These are phyloP conservation scores for Acanthosepion esculentum DNA, from an alignment of 2,888 invertebrate genomes.

Conservation along the genomic window DNA sequence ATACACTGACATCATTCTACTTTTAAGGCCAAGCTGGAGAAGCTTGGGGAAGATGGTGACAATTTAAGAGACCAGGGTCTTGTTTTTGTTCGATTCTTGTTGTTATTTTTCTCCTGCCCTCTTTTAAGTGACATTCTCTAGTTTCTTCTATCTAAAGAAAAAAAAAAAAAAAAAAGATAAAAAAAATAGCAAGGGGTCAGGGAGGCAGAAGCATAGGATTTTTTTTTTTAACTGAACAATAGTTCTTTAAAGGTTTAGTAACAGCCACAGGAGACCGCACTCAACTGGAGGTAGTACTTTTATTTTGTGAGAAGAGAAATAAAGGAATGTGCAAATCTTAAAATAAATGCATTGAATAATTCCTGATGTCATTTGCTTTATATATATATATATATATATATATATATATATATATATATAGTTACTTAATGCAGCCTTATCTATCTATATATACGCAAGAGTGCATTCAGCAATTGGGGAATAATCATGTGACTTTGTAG, in stretches of 20 bases:
- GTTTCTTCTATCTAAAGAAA: background rate
- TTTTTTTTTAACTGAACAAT: background rate
- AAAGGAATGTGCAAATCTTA: no score
- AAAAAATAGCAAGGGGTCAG: background rate
- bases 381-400: no score
- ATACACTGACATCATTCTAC: conserved; percentile 45
- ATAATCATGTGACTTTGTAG: no score
- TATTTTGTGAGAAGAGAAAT: no score
- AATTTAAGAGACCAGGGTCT: background rate
- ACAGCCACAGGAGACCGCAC: background rate
- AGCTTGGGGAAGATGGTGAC: background rate
- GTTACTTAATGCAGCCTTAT: no score
- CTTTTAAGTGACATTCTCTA: background rate
- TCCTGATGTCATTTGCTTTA: no score
- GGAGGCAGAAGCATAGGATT: background rate
- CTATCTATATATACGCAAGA: no score
- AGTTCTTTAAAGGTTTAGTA: background rate
- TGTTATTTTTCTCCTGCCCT: background rate
- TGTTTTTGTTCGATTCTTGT: background rate
- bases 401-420: no score
- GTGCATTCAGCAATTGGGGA: no score
- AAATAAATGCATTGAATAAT: no score
- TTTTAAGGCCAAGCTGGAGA: background rate
- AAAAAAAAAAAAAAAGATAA: background rate
- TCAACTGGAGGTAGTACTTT: background rate